Percentiles rank a stretch among this genome's conserved stretches.
Conservation (phyloP, 1,140 invertebrate species). For the Parapsyche elsis region DNA sequence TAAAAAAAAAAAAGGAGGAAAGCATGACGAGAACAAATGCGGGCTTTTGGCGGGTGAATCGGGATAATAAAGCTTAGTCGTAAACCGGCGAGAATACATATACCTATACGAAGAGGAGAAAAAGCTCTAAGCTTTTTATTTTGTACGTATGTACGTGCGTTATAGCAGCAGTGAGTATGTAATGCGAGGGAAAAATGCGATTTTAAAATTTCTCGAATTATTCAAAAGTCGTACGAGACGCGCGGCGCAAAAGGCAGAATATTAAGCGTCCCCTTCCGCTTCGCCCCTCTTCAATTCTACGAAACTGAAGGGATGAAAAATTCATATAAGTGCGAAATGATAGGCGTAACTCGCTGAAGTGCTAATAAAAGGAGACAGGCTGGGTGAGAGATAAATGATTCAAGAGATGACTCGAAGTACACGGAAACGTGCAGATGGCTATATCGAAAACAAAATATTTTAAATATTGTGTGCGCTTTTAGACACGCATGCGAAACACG, state of each 20-base stretch:
- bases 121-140: not conserved
- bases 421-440: no score
- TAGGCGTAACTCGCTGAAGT: no score
- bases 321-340: no score
- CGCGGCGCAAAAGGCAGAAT: no score
- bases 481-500: conserved; percentile 1
- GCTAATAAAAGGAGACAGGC: no score
- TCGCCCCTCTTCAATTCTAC: no score
- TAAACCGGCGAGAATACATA: not conserved
- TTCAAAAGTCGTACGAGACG: not conserved
- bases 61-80: not conserved
- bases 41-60: not conserved
- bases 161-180: not conserved
- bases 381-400: no score
- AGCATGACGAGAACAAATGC: not conserved
- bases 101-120: not conserved
- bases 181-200: not conserved
- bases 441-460: not conserved
- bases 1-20: not conserved
- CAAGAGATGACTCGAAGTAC: no score
- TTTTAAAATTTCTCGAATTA: not conserved
- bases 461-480: not conserved
- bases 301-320: no score
- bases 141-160: not conserved
- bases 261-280: no score